Percentiles rank a stretch among this genome's conserved stretches.
These are phyloP conservation scores for Pachyrhynchus sulphureomaculatus DNA, from an alignment of 1,140 invertebrate species.

Conservation along the genomic window DNA sequence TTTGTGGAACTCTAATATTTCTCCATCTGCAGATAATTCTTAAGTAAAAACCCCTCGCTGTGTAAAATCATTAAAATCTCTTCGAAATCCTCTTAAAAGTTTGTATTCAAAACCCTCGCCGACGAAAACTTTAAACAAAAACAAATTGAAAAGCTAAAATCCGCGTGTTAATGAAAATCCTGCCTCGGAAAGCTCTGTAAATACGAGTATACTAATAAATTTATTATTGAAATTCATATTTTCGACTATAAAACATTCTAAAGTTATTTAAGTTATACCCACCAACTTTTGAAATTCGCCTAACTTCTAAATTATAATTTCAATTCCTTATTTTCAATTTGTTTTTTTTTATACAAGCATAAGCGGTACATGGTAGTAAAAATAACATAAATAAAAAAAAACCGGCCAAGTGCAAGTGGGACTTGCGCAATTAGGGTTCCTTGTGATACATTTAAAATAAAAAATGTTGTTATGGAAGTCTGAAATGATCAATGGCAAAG, in stretches of 20 bases:
- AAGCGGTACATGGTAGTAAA: too few species aligned
- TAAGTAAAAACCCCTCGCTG: neutral
- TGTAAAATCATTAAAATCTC: slow-evolving; percentile 15
- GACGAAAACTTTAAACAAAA: slow-evolving; percentile 23
- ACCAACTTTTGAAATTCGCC: neutral
- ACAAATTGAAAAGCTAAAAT: slow-evolving; percentile 27
- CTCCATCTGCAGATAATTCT: too few species aligned
- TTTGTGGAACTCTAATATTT: too few species aligned
- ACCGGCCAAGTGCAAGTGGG: too few species aligned
- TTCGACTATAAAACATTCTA: slow-evolving; percentile 1
- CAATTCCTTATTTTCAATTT: too few species aligned
- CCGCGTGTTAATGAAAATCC: slow-evolving; percentile 26
- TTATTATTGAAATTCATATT: slow-evolving; percentile 21
- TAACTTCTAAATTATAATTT: neutral
- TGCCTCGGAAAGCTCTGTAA: slow-evolving; percentile 13
- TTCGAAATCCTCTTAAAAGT: slow-evolving; percentile 22
- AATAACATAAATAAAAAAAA: too few species aligned
- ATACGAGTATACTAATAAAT: slow-evolving; percentile 24
- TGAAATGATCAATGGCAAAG: too few species aligned
- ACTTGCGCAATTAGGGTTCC: too few species aligned
- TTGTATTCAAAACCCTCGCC: slow-evolving; percentile 8
- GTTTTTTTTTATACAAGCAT: too few species aligned
- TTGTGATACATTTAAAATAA: too few species aligned
- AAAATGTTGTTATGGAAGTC: too few species aligned
- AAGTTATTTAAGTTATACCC: slow-evolving; percentile 6